Conservation (phyloP, 2,113 vertebrate species). For the Scatophagus argus region DNA sequence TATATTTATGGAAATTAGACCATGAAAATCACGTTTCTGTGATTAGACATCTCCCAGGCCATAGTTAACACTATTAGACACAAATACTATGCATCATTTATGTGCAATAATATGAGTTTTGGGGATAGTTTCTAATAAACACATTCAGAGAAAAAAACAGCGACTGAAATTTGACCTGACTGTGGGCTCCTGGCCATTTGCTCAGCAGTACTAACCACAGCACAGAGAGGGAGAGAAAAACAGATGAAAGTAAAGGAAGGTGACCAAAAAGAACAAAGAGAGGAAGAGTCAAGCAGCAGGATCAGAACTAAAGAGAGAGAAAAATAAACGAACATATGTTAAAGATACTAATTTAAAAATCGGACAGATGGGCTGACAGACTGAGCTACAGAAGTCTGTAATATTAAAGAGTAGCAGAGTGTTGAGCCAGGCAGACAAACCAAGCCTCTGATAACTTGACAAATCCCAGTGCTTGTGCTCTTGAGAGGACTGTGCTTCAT, state of each 20-base stretch:
- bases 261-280: background rate
- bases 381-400: constrained; percentile 11
- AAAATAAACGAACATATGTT: background rate
- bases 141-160: constrained; percentile 4
- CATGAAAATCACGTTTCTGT: constrained; percentile 53
- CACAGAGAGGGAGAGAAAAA: constrained; percentile 6
- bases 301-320: constrained; percentile 3
- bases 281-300: background rate
- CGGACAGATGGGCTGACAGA: constrained; percentile 30
- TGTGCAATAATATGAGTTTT: constrained; percentile 20
- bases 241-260: background rate
- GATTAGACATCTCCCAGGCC: constrained; percentile 54
- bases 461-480: constrained; percentile 60
- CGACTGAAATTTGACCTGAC: constrained; percentile 47
- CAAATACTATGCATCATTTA: constrained; percentile 39
- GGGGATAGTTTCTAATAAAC: constrained; percentile 1
- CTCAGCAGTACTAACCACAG: constrained; percentile 9
- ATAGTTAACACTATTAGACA: constrained; percentile 39
- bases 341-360: constrained; percentile 1
- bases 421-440: constrained; percentile 32
- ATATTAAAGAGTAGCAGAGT: constrained; percentile 46
- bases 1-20: constrained; percentile 66
- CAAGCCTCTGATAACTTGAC: constrained; percentile 50
- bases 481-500: constrained; percentile 73
- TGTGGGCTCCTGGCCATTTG: constrained; percentile 12